Base-by-base conservation (phyloP, 2,113 vertebrate species). In the Thunnus thynnus region DNA sequence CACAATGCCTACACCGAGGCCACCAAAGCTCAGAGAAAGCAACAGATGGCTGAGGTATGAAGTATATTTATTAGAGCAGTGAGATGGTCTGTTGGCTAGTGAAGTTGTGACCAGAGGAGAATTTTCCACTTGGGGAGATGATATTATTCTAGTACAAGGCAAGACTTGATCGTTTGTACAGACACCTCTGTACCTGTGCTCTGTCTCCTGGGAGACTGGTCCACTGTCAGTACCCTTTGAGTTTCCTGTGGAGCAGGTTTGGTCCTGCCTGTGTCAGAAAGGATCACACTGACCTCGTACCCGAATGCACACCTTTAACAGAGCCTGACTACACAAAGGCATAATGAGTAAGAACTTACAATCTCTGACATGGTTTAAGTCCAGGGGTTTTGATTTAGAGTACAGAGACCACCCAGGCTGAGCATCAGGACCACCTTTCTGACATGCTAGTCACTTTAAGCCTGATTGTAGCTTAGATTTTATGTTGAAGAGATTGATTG, bases 1-100 rank as follows among this genome's bases (percentile, higher is more conserved):
- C 98, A 99, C 93, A 99, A 99, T 0, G 98, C 98, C 56, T 99
- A 99, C 90, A 99, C 98, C 0, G 98, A 99, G 88, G 97, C 98
- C 18, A 99, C 98, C 50, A 99, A 99, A 89, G 98, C 98, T 22
- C 98, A 99, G 89, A 95, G 98, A 75, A 99, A 99, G 93, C 98
- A 99, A 80, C 98, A 99, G 76, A 99, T 99, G 98, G 98, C 98
- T 0, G 98, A 99, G 97, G 98, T 99, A 90, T 16, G 74, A 47
- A 14, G 9, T 14, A 63, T 2, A 27, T 18, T 13, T 14, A 62
- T 9, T 9, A 41, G 36, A 41, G 36, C 36, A 9, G 36, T 41
- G 36, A 36, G 36, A 36, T 36, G 8, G 36, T 36, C 36, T 36
- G 36, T 36, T 36, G 36, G 36, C 7, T 41, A 36, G 32, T 36